Evolutionary conservation across 1,140 invertebrate genomes (phyloP).

Genomic region (Tetramorium simillimum): DNA sequence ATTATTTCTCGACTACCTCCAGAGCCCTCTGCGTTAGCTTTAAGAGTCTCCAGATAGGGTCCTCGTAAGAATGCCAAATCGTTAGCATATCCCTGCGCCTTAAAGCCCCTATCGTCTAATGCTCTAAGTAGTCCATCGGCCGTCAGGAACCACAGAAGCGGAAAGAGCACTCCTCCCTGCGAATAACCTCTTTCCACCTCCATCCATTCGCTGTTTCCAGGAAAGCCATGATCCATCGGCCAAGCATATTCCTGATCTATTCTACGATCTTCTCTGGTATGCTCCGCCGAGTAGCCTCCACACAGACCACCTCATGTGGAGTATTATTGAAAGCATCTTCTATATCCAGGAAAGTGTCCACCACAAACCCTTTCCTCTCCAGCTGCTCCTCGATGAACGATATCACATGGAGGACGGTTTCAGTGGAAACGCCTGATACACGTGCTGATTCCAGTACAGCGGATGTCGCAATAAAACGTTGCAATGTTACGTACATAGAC

Average conservation of each 20-base stretch:
- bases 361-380: background rate
- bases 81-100: background rate
- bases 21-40: background rate
- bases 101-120: background rate
- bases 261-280: background rate
- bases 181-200: background rate
- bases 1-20: background rate
- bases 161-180: background rate
- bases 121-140: background rate
- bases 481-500: background rate
- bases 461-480: background rate
- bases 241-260: background rate
- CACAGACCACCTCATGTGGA: background rate
- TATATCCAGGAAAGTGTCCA: background rate
- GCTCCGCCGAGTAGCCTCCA: background rate
- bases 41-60: background rate
- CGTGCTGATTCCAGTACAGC: background rate
- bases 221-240: too few species aligned
- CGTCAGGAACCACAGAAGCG: background rate
- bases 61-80: background rate
- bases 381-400: background rate
- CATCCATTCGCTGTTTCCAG: background rate
- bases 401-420: background rate
- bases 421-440: too few species aligned
- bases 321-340: slow-evolving; percentile 7